A percentile compares a stretch with the other conserved stretches of the same genome.
Evolutionary conservation across 2,888 invertebrate species (phyloP).

Genomic region (Entomobrya multifasciata): DNA sequence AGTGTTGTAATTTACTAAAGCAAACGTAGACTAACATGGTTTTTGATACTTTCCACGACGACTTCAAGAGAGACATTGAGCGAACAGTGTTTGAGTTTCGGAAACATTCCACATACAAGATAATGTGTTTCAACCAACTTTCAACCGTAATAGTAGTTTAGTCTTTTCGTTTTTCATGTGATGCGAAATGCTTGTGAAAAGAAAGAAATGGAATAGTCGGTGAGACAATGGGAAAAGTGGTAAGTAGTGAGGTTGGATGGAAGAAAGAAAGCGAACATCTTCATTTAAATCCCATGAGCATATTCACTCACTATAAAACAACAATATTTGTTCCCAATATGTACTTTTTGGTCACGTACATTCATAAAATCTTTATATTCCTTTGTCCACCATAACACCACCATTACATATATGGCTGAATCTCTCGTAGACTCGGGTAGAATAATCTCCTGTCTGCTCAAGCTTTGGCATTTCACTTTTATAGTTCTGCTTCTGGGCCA

Average conservation of each 20-base stretch:
- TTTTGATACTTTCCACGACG: neutral
- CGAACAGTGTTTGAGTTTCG: neutral
- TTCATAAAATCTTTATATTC: slow-evolving; percentile 1
- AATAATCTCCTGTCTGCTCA: neutral
- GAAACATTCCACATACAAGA: neutral
- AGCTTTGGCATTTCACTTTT: neutral
- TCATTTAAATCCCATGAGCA: slow-evolving; percentile 58
- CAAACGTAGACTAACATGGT: neutral
- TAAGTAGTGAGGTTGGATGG: no score
- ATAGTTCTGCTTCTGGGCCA: neutral
- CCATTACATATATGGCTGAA: neutral
- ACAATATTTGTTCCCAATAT: neutral
- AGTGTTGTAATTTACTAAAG: neutral
- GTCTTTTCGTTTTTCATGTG: neutral
- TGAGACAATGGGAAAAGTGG: neutral
- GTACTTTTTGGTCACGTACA: slow-evolving; percentile 18
- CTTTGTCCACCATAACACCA: neutral
- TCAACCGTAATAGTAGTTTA: neutral
- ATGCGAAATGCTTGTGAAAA: neutral
- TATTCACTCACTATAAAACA: slow-evolving; percentile 20
- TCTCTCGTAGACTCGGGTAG: neutral
- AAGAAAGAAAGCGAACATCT: slow-evolving; percentile 23
- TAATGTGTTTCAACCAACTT: neutral
- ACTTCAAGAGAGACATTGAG: neutral
- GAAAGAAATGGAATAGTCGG: neutral